These are phyloP conservation scores for Dasyprocta punctata DNA, from an alignment of 2,113 vertebrate genomes.

Conservation along the genomic window DNA sequence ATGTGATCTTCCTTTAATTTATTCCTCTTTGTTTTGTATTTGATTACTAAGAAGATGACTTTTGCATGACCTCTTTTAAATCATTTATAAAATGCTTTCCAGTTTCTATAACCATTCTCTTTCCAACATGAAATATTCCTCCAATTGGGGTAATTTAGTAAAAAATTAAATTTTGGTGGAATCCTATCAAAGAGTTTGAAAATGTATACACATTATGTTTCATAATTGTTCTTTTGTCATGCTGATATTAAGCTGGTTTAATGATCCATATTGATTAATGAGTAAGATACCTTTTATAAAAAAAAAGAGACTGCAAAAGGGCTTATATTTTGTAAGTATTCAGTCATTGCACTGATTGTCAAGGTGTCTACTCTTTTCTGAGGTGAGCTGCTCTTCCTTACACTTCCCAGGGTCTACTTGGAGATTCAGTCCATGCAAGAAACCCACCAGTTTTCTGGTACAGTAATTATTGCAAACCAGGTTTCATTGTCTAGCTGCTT, in stretches of 20 bases:
- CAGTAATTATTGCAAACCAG: neutral
- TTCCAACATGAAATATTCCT: neutral
- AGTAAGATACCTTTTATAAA: neutral
- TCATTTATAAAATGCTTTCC: neutral
- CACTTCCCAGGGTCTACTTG: neutral
- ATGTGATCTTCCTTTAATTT: neutral
- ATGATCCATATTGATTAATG: neutral
- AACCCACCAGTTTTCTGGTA: neutral
- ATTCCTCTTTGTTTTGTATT: neutral
- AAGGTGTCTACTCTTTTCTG: neutral
- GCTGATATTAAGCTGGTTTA: neutral
- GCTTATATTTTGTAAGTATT: neutral
- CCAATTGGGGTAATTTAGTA: neutral
- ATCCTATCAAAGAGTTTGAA: neutral
- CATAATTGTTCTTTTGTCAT: neutral
- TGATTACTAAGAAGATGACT: slow-evolving; percentile 10
- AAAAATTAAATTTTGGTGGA: neutral
- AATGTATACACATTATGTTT: neutral
- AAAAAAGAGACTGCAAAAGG: neutral
- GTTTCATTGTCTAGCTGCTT: neutral
- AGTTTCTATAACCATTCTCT: neutral
- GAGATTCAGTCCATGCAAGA: neutral
- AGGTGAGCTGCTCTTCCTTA: neutral
- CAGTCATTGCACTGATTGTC: neutral
- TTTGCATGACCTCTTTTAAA: neutral